Conservation (phyloP, 1,140 invertebrate species). For the Drosophila suzukii region DNA sequence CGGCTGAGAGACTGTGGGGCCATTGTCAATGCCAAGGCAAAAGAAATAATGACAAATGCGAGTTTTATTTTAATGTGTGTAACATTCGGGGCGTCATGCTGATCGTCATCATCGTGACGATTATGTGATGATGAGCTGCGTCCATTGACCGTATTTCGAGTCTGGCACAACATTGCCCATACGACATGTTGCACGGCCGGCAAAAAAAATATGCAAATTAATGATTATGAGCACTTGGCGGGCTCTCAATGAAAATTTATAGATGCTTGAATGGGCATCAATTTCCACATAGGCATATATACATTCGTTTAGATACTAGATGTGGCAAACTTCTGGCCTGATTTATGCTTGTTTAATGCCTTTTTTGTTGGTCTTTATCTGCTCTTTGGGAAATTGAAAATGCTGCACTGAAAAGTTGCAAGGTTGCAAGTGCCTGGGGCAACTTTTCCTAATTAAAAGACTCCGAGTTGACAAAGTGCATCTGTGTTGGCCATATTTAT, state of each 20-base stretch:
- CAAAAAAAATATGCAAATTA: conserved; percentile 55
- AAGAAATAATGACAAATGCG: conserved; percentile 68
- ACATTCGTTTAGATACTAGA: not conserved
- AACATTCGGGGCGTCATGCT: conserved; percentile 61
- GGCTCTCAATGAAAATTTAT: conserved; percentile 51
- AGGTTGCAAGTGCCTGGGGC: conserved; percentile 30
- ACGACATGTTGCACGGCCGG: conserved; percentile 58
- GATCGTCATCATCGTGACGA: conserved; percentile 28
- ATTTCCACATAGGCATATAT: conserved; percentile 7
- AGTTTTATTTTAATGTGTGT: conserved; percentile 77
- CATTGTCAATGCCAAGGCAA: conserved; percentile 46
- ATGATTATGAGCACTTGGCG: conserved; percentile 44
- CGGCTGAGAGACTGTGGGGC: conserved; percentile 3
- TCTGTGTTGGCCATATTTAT: conserved; percentile 28
- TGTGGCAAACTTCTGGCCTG: conserved; percentile 11
- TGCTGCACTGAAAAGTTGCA: conserved; percentile 22
- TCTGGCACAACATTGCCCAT: conserved; percentile 44
- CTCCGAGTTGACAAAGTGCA: conserved; percentile 45
- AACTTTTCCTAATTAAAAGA: conserved; percentile 49
- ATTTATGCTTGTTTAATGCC: conserved; percentile 41
- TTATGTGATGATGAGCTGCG: conserved; percentile 16
- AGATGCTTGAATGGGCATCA: conserved; percentile 18
- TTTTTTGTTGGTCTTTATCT: conserved; percentile 35
- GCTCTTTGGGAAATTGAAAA: conserved; percentile 35
- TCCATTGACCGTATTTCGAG: conserved; percentile 36